Base-by-base conservation (phyloP, 30 jellyfish, hydroid and myxozoan genomes). In the Turritopsis rubra region DNA sequence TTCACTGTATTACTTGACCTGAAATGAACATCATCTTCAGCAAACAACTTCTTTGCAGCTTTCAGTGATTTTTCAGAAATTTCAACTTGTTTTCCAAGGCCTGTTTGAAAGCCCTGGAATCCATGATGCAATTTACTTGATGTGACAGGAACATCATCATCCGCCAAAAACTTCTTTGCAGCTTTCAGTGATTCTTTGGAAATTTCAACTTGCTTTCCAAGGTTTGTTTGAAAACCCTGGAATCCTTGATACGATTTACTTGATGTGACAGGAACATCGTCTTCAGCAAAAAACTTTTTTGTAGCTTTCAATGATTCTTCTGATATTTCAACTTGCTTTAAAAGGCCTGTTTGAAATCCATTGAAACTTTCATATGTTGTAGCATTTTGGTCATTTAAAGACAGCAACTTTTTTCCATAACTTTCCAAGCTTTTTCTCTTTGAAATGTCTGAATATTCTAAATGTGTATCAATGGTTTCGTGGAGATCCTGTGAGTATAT, bases 81-180 rank as follows among this genome's bases (percentile, higher is more conserved):
- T 18, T 28, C 65, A 16, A 81, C 77, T 22, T 74, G 21, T 23
- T 87, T 79, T 73, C 95, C 95, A 19, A 52, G 22, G n/a, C 85
- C 95, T 17, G 95, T 87, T 18, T 25, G 73, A 31, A 87, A 87
- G 24, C 95, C 95, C 9, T 18, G 77, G 74, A 1, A 66, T 66
- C 19, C 60, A 53, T 7, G 73, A 21, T 20, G 84, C 5, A 16
- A 21, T 8, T 54, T 30, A 29, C 1, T 3, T 0, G 52, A 21
- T 0, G 60, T 27, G 29, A 23, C 72, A 18, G 70, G 21, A 21
- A 29, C 0, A 53, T 79, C 52, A 23, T n/a, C 77, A 8, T 21
- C 79, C 7, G 82, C 29, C 8, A 28, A 19, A 0, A 25, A 20
- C 30, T 41, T 41, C 83, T 52, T 88, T 52, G 94, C 89, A 60